Evolutionary conservation across 2,888 invertebrate genomes (phyloP), one percentile per base, ranked within the genome.

Genomic region (Serrognathus titanus): DNA sequence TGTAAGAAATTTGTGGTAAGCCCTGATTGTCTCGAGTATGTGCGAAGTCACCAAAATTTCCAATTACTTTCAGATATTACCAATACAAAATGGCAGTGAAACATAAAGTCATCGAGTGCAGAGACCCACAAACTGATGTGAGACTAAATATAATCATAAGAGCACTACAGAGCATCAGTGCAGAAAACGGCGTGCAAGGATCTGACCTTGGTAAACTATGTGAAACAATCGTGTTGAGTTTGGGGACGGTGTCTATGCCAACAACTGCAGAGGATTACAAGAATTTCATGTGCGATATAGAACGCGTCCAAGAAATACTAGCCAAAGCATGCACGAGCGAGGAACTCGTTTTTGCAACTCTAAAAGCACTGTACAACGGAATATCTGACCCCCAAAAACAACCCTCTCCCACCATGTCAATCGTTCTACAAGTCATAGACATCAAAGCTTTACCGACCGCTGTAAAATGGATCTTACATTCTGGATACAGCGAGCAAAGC

Each of bases 381-480:
- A 85, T 86, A 58, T 83, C 85, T 0, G 82, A 84, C 67, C 81
- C 82, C 5, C 78, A 83, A 73, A 75, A 79, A 74, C 79, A 81
- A 48, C 82, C 83, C 0, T 81, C 83, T 20, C 82, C 85, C 0
- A 84, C 83, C 0, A 80, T 84, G 56, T 83, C 85, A 0, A 81
- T 83, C 38, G 83, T 86, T 10, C 74, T 88, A 45, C 79, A 85
- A 51, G 75, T 87, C 1, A 76, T 85, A 13, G 74, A 79, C 36
- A 60, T 67, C 0, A 67, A 72, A 16, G 58, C 72, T 46, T 78
- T 79, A 36, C 71, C 70, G 2, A 51, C 69, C 53, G 80, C 80
- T 2, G 81, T 81, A 1, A 74, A 80, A 73, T 76, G 79, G 73
- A 73, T 80, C 67, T 55, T 78, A 31, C 67, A 69, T 40, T 64